Percentiles rank a stretch among this genome's conserved stretches.
Conservation (phyloP, 2,797 vertebrate genomes). For the Astyanax mexicanus region DNA sequence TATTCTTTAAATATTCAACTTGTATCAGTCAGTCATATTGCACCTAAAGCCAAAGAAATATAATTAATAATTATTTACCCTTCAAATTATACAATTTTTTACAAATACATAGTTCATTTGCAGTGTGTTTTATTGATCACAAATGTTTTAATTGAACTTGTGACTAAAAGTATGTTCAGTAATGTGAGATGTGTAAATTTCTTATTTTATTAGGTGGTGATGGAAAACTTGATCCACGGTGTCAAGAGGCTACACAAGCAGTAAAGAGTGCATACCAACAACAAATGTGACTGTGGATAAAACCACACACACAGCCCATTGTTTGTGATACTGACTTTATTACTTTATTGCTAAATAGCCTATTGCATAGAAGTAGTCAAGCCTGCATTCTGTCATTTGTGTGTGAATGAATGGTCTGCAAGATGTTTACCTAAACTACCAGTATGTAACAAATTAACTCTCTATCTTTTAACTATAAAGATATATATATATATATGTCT, state of each 20-base stretch:
- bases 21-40: too few relatives aligned
- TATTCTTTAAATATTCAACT: too few relatives aligned
- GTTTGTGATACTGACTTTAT: constrained; percentile 14
- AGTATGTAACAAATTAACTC: neutral
- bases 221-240: constrained; percentile 71
- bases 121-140: too few relatives aligned
- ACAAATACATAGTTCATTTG: too few relatives aligned
- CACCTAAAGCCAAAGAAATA: too few relatives aligned
- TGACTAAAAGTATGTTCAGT: neutral
- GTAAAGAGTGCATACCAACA: constrained; percentile 60
- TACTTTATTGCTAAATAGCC: constrained; percentile 22
- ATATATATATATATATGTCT: too few relatives aligned
- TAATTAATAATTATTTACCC: too few relatives aligned
- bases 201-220: constrained; percentile 69
- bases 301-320: constrained; percentile 7
- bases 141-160: too few relatives aligned
- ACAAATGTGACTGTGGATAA: neutral
- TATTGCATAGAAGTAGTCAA: neutral
- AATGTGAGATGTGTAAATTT: neutral
- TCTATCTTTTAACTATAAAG: too few relatives aligned
- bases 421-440: neutral
- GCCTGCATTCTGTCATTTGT: neutral
- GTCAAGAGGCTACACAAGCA: constrained; percentile 63
- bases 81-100: too few relatives aligned
- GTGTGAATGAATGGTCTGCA: neutral